Evolutionary conservation across 2,113 vertebrate species (phyloP).

Genomic region (Muscicapa adusta): DNA sequence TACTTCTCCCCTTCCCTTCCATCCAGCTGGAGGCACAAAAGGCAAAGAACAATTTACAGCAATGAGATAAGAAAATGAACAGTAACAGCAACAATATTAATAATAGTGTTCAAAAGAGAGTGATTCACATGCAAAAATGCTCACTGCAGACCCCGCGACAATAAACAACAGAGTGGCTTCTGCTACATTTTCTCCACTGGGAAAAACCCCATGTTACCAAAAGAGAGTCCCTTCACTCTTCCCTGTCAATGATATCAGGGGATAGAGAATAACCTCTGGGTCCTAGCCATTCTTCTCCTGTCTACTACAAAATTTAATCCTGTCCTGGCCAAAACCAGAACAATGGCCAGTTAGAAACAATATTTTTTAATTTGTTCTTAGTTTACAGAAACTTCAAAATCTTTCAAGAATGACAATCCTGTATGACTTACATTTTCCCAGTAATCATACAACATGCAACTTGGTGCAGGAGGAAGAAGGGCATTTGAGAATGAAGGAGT

Average conservation of each 20-base stretch:
- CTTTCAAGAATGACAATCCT: background rate
- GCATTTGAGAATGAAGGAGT: background rate
- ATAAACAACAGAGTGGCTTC: background rate
- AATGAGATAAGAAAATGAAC: background rate
- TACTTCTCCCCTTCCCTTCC: background rate
- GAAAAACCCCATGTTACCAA: background rate
- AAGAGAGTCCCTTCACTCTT: background rate
- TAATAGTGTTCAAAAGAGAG: background rate
- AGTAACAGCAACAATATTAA: background rate
- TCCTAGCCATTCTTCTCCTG: background rate
- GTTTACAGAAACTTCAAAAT: background rate
- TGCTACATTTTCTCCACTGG: background rate
- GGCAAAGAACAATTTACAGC: background rate
- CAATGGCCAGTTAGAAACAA: background rate
- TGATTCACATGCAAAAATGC: background rate
- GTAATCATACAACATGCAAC: fast-evolving
- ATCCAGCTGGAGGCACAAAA: background rate
- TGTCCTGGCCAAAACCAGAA: background rate
- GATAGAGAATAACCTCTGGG: background rate
- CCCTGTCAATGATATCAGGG: background rate
- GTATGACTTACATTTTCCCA: background rate
- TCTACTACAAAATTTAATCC: background rate
- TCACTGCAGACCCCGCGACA: fast-evolving
- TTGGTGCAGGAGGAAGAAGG: fast-evolving
- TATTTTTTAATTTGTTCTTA: background rate